Evolutionary conservation across 2,113 vertebrate genomes (phyloP), one percentile per base, ranked within the genome.

Genomic region (Callaeas wilsoni): DNA sequence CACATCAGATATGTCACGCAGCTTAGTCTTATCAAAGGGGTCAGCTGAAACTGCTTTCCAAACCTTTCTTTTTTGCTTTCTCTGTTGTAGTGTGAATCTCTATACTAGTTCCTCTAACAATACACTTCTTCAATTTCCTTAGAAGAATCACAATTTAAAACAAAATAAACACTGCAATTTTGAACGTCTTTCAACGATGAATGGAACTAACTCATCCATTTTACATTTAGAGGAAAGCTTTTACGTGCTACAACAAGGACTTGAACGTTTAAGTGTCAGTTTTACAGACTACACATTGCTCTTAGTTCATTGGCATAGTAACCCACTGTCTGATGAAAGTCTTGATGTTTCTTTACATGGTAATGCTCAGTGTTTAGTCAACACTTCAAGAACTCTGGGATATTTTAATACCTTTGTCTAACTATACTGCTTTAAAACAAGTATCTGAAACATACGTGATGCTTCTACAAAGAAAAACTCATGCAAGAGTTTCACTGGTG

Each of bases 11-110:
- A 82, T 92, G 79, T 89, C 90, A 97, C 0, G 1, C 87, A 96
- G 89, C 75, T 89, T 77, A 71, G 59, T 44, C 81, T 90, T 95
- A 87, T 95, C 95, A 93, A 79, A 95, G 92, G 71, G 82, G 88
- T 92, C 86, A 89, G 70, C 84, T 85, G 80, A 75, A 86, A 56
- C 78, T 84, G 47, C 81, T 94, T 97, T 71, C 77, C 77, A 64
- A 76, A 41, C 74, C n/a, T 41, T 84, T 84, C 33, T 78, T 52
- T 83, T 87, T 76, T 93, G 46, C 67, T 78, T 93, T 96, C 70
- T 76, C 8, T 89, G 15, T 69, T 84, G 39, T n/a, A 82, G 14
- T 71, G 32, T 53, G 44, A 65, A 84, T 88, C 84, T 65, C 49
- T 73, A 4, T 29, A 41, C 32, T 42, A 41, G 27, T 41, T 81